Evolutionary conservation across 1,140 invertebrate species (phyloP).

Genomic region (Ceratosolen solmsi): DNA sequence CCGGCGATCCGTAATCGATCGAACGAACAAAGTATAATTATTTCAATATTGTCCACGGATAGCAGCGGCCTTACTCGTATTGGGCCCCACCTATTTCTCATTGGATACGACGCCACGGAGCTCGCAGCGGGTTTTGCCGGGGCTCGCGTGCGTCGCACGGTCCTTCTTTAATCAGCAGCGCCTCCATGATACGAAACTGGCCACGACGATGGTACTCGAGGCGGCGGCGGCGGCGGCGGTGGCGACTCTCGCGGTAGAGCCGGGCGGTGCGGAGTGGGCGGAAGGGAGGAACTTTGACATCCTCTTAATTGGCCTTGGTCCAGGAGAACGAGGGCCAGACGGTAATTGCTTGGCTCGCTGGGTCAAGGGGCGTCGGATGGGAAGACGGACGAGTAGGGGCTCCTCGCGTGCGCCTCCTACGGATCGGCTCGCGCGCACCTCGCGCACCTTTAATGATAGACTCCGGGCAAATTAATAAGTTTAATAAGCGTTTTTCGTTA

Average conservation of each 20-base stretch:
- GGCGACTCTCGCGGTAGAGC: too few relatives aligned
- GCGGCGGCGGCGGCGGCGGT: too few relatives aligned
- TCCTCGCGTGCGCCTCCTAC: not conserved
- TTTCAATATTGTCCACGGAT: not conserved
- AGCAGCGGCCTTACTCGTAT: not conserved
- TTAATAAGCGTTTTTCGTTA: constrained; percentile 45
- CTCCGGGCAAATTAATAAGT: constrained; percentile 48
- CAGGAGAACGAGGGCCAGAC: not conserved
- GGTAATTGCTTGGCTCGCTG: constrained; percentile 38
- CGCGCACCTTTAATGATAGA: constrained; percentile 38
- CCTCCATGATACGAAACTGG: too few relatives aligned
- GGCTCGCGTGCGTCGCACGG: not conserved
- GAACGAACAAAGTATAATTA: not conserved
- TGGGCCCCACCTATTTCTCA: too few relatives aligned
- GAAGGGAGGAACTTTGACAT: not conserved
- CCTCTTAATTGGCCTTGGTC: not conserved
- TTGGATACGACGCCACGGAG: too few relatives aligned
- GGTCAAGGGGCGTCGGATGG: constrained; percentile 45
- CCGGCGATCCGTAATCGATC: not conserved
- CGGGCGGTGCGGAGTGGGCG: not conserved
- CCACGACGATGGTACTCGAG: too few relatives aligned
- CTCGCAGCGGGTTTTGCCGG: too few relatives aligned
- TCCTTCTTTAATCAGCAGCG: not conserved
- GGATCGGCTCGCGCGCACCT: not conserved
- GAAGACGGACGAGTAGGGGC: not conserved